phyloP scores from a whole-genome alignment of 2,797 vertebrate species.

The Sebastes iracundus region DNA sequence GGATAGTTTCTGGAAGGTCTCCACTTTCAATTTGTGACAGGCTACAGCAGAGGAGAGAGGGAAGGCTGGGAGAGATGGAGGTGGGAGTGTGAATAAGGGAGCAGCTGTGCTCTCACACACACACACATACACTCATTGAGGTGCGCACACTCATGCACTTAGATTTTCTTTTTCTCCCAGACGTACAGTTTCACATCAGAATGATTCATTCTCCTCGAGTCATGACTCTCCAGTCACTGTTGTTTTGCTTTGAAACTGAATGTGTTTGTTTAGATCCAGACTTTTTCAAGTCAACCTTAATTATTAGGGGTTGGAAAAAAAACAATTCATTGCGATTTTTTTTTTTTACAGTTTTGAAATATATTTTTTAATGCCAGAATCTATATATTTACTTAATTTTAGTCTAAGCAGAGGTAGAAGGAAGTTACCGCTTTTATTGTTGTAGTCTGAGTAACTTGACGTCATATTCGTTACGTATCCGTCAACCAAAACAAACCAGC shows the following conservation, averaged over 20 bases:
- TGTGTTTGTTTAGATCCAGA: too few relatives aligned
- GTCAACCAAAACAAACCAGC: too few relatives aligned
- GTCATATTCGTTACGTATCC: too few relatives aligned
- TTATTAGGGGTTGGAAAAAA: too few relatives aligned
- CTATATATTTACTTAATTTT: too few relatives aligned
- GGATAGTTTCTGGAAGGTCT: constrained; percentile 86
- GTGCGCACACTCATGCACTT: neutral
- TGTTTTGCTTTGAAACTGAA: neutral
- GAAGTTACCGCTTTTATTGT: too few relatives aligned
- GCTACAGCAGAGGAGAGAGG: constrained; percentile 62
- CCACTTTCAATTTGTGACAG: constrained; percentile 87
- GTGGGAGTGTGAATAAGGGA: constrained; percentile 30
- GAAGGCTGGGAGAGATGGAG: constrained; percentile 59
- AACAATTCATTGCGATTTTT: too few relatives aligned
- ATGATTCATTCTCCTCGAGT: neutral
- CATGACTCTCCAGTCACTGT: neutral
- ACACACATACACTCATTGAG: neutral
- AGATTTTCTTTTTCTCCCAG: neutral
- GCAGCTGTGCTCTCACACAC: constrained; percentile 4
- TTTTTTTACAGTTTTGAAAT: too few relatives aligned
- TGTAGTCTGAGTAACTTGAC: too few relatives aligned
- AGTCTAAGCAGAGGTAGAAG: too few relatives aligned
- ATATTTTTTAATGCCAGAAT: too few relatives aligned
- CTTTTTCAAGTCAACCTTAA: too few relatives aligned
- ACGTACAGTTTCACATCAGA: constrained; percentile 13